These are phyloP conservation scores for Hydractinia symbiolongicarpus DNA, from an alignment of 30 jellyfish, hydroid and myxozoan genomes.

Conservation along the genomic window DNA sequence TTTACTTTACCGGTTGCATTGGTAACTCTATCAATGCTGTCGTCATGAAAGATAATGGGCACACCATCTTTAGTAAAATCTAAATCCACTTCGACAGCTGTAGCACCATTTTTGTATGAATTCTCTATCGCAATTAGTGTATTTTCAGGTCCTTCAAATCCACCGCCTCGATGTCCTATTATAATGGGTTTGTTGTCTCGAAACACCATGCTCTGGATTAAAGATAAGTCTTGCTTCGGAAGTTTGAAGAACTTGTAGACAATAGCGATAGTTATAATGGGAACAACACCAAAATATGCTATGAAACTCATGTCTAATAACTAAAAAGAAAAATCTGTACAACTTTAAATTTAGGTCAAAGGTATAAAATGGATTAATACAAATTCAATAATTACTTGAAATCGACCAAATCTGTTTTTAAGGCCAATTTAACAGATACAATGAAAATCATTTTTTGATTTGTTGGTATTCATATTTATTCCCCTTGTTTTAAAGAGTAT, in stretches of 20 bases:
- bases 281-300: constrained; percentile 19
- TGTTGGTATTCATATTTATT: too few species aligned
- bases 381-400: too few species aligned
- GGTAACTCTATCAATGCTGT: constrained; percentile 75
- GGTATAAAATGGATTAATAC: too few species aligned
- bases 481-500: too few species aligned
- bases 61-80: constrained; percentile 74
- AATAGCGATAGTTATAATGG: constrained; percentile 24
- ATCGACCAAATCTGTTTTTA: too few species aligned
- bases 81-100: constrained; percentile 83
- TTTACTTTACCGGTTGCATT: constrained; percentile 59
- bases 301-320: not conserved
- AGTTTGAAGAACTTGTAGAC: constrained; percentile 44
- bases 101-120: constrained; percentile 72
- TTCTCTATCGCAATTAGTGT: constrained; percentile 69
- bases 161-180: constrained; percentile 88
- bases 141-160: constrained; percentile 89
- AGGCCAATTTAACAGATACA: too few species aligned
- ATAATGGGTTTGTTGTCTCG: constrained; percentile 46
- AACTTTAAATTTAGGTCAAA: too few species aligned
- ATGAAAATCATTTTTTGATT: too few species aligned
- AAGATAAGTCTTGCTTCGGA: constrained; percentile 35
- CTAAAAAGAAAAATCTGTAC: not conserved
- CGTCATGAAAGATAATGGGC: constrained; percentile 68
- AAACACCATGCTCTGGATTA: constrained; percentile 7